A percentile compares a stretch with the other conserved stretches of the same genome.
phyloP scores from a whole-genome alignment of 2,888 invertebrate genomes.

The Drosophila sordidapex region DNA sequence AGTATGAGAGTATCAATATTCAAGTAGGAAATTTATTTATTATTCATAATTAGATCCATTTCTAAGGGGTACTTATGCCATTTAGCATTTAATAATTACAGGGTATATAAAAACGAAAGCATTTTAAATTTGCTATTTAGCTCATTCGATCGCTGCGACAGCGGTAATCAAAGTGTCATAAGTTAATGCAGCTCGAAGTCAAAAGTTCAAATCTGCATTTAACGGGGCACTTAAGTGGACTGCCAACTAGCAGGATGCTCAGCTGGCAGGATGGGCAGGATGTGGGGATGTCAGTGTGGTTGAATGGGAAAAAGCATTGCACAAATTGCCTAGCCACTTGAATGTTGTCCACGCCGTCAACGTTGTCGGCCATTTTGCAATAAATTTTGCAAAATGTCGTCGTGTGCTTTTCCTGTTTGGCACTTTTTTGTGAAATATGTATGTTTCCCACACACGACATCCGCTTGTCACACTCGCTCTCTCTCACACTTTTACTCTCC shows the following conservation, averaged over 20 bases:
- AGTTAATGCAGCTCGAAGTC: constrained; percentile 64
- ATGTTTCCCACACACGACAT: constrained; percentile 65
- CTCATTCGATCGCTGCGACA: neutral
- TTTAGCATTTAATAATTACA: neutral
- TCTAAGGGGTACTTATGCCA: neutral
- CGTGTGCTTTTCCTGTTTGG: constrained; percentile 74
- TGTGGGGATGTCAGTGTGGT: constrained; percentile 13
- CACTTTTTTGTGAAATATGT: constrained; percentile 71
- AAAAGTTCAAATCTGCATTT: constrained; percentile 48
- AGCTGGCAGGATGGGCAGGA: constrained; percentile 7
- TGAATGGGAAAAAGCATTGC: constrained; percentile 40
- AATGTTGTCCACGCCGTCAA: constrained; percentile 36
- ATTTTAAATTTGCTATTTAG: neutral
- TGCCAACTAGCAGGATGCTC: constrained; percentile 22
- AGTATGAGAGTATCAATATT: neutral
- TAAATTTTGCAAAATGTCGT: constrained; percentile 72
- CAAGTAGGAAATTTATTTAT: neutral
- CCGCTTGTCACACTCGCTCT: constrained; percentile 71
- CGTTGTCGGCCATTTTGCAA: constrained; percentile 62
- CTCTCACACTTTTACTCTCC: neutral
- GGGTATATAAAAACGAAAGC: constrained; percentile 9
- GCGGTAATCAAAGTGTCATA: constrained; percentile 69
- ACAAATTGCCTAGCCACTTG: constrained; percentile 51
- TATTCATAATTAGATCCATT: neutral
- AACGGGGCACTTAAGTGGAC: constrained; percentile 66